A percentile compares a stretch with the other conserved stretches of the same genome.
phyloP scores from a whole-genome alignment of 1,140 invertebrate genomes.

The Manduca sexta region DNA sequence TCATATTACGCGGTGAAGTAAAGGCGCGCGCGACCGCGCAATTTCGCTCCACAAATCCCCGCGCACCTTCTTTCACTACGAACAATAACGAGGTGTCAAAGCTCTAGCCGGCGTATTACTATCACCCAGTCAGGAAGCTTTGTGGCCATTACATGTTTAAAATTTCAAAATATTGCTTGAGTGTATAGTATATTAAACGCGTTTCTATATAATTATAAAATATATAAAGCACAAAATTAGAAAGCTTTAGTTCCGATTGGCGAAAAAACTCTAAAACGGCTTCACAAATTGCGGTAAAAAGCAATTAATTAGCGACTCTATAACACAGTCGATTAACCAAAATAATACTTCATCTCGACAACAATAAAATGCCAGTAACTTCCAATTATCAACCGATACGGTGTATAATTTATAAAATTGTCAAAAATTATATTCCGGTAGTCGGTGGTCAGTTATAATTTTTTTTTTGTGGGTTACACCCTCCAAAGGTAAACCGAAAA shows the following conservation, averaged over 20 bases:
- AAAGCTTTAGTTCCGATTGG: too few relatives aligned
- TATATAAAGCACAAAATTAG: background rate
- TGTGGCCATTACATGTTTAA: too few relatives aligned
- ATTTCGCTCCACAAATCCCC: constrained; percentile 35
- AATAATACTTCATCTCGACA: constrained; percentile 17
- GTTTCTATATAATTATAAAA: background rate
- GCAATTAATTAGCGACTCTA: background rate
- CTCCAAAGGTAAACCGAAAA: constrained; percentile 49
- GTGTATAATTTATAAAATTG: constrained; percentile 69
- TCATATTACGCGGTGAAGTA: constrained; percentile 50
- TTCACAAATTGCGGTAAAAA: too few relatives aligned
- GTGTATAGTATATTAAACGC: background rate
- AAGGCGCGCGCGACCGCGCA: constrained; percentile 53
- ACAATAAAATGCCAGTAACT: constrained; percentile 45
- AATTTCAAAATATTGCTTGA: background rate
- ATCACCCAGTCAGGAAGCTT: too few relatives aligned
- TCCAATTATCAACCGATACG: constrained; percentile 55
- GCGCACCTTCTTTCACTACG: background rate
- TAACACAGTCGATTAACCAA: constrained; percentile 7
- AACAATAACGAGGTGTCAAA: background rate
- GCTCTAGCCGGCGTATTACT: too few relatives aligned
- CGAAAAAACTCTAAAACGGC: too few relatives aligned
- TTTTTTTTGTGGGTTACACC: constrained; percentile 55
- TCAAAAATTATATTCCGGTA: constrained; percentile 71
- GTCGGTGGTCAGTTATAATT: constrained; percentile 62